Base-by-base conservation (phyloP, 1,140 invertebrate genomes). In the Oryctes rhinoceros region DNA sequence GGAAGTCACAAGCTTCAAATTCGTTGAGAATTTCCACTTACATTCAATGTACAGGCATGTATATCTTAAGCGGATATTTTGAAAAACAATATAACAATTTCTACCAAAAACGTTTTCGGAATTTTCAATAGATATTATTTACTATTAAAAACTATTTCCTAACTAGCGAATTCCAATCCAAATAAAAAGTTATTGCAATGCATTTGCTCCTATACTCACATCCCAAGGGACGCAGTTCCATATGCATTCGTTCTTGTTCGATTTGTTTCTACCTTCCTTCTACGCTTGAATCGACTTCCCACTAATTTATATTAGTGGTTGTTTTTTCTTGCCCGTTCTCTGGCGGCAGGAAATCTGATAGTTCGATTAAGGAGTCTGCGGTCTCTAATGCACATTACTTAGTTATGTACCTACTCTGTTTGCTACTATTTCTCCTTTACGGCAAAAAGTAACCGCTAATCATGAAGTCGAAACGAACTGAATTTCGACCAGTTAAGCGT, bases 321-420 rank as follows among this genome's bases (percentile, higher is more conserved):
- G 49, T 53, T 53, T 53, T 53, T 53, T 53, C 13, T 53, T 13
- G 49, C 6, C 13, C n/a, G n/a, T 18, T 53, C 39, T 37, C 24
- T n/a, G 13, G 67, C 9, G 67, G 13, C 9, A 35, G 67, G 75
- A 76, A 76, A 76, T 76, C 75, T 47, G 75, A 76, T 76, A 76
- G 39, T 76, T 76, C 37, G 39, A 39, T 76, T 76, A 76, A 76
- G 48, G 75, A 49, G 65, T 67, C 65, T 49, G 75, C 39, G 65
- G 30, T 44, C 20, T 49, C 39, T 37, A 76, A 76, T 76, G 30
- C 75, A 49, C 75, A 30, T 76, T 30, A 76, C 39, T 76, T 76
- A 76, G 75, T 47, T 76, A 76, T 37, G 35, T 35, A 76, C 39
- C 48, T 47, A 35, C 15, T 9, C 65, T 35, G 65, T 24, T 67